Percentiles rank a stretch among this genome's conserved stretches.
Evolutionary conservation across 2,797 vertebrate species (phyloP).

Genomic region (Pipistrellus kuhlii): DNA sequence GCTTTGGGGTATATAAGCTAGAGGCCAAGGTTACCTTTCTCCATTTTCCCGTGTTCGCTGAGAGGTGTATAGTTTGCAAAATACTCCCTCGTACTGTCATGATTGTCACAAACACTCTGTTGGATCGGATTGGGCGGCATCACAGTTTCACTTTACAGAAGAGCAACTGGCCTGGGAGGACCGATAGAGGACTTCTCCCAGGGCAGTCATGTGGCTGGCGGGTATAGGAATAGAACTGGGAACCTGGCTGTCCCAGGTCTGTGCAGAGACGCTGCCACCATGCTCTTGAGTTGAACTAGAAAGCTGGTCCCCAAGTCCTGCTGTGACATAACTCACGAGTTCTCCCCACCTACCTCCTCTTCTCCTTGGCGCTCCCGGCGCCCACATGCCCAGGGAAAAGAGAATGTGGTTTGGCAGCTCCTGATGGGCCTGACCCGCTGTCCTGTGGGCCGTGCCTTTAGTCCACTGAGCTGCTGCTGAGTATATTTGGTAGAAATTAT

Average conservation of each 20-base stretch:
- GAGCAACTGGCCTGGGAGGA: neutral
- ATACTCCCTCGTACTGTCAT: neutral
- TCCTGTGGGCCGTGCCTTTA: neutral
- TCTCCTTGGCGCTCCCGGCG: neutral
- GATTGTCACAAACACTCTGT: neutral
- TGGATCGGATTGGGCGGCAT: neutral
- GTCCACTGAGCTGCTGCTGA: neutral
- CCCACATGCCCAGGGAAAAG: no score
- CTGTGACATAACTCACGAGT: neutral
- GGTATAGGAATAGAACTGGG: neutral
- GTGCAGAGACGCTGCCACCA: rapidly evolving
- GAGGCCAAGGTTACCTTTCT: neutral
- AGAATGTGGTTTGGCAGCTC: neutral
- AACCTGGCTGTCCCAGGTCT: neutral
- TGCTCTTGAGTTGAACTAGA: neutral
- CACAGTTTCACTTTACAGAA: neutral
- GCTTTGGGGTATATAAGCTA: neutral
- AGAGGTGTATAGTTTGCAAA: neutral
- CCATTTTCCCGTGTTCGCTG: neutral
- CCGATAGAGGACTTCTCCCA: neutral
- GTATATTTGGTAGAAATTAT: neutral
- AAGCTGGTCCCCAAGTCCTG: neutral
- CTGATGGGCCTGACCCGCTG: neutral
- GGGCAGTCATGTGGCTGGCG: no score
- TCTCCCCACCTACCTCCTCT: neutral